phyloP scores from a whole-genome alignment of 2,113 vertebrate genomes.

The Vidua macroura region DNA sequence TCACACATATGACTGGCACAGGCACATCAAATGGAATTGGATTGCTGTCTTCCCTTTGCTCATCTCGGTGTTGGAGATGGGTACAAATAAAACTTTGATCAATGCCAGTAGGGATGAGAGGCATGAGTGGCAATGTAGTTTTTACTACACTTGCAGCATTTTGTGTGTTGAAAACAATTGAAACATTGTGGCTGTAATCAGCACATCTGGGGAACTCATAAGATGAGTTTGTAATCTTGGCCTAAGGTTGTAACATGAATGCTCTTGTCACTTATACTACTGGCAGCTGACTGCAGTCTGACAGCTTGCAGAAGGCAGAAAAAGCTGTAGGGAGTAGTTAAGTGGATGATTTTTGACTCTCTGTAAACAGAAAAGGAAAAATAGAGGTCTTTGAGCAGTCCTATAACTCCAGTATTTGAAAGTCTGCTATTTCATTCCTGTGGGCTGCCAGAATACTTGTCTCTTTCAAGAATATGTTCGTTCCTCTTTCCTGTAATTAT shows the following conservation, averaged over 20 bases:
- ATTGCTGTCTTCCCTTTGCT: background rate
- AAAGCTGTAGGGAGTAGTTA: background rate
- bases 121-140: rapidly evolving
- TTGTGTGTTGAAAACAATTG: background rate
- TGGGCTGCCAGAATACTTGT: background rate
- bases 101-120: background rate
- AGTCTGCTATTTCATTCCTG: background rate
- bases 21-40: background rate
- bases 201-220: background rate
- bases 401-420: background rate
- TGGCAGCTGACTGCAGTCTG: background rate
- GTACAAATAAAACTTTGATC: background rate
- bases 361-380: background rate
- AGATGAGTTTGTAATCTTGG: background rate
- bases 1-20: background rate
- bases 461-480: background rate
- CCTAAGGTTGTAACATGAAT: background rate
- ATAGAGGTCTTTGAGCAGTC: background rate
- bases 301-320: background rate
- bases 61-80: background rate
- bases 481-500: background rate
- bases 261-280: background rate
- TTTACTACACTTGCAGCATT: background rate
- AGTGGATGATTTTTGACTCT: background rate
- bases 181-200: background rate